These are phyloP conservation scores for Galleria mellonella DNA, from an alignment of 1,140 invertebrate species.

Conservation along the genomic window DNA sequence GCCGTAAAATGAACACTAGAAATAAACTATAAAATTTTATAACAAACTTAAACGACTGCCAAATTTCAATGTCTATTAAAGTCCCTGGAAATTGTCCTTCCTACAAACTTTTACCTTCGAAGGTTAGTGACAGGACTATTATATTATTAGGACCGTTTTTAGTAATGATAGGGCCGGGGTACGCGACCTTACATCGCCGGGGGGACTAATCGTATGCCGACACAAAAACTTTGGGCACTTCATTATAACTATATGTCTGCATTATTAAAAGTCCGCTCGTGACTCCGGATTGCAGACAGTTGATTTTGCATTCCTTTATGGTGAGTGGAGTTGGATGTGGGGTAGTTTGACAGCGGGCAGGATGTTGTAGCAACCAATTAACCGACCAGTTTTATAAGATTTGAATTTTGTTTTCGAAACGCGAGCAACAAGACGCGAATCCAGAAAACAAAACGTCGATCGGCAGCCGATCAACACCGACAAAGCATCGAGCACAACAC, in stretches of 20 bases:
- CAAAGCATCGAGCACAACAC: slow-evolving; percentile 35
- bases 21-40: slow-evolving; percentile 44
- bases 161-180: slow-evolving; percentile 63
- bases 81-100: slow-evolving; percentile 63
- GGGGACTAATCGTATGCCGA: slow-evolving; percentile 46
- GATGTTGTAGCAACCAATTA: slow-evolving; percentile 23
- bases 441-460: too few species aligned
- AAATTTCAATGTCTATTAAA: slow-evolving; percentile 57
- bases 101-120: slow-evolving; percentile 49
- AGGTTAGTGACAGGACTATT: slow-evolving; percentile 68
- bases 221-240: slow-evolving; percentile 61
- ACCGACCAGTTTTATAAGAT: slow-evolving; percentile 16
- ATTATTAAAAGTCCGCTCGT: slow-evolving; percentile 36
- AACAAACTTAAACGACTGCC: slow-evolving; percentile 50
- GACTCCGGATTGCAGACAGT: slow-evolving; percentile 19
- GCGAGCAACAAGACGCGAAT: neutral
- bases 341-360: slow-evolving; percentile 11
- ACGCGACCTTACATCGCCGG: slow-evolving; percentile 53
- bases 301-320: slow-evolving; percentile 55
- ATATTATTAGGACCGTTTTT: slow-evolving; percentile 72
- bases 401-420: slow-evolving; percentile 2
- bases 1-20: slow-evolving; percentile 28
- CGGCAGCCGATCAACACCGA: slow-evolving; percentile 4
- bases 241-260: slow-evolving; percentile 45
- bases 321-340: slow-evolving; percentile 26